Base-by-base conservation (phyloP, 1,140 invertebrate genomes). In the Lepidotrigona ventralis region DNA sequence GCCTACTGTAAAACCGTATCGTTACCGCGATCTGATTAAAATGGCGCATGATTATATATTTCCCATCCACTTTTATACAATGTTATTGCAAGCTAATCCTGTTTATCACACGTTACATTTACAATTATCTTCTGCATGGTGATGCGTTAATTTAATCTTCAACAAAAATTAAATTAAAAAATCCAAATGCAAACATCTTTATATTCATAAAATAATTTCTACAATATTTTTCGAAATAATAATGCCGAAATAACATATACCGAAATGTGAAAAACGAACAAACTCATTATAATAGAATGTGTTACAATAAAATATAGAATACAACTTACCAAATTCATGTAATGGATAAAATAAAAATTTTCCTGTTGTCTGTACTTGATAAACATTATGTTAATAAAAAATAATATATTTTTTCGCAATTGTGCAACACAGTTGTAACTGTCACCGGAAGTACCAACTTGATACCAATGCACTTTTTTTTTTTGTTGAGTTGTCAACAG, bases 1-100 rank as follows among this genome's bases (percentile, higher is more conserved):
- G 21, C 54, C 15, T 21, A 14, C 21, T 33, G 39, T 83, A 60
- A 70, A 78, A 78, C 26, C n/a, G n/a, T n/a, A n/a, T n/a, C n/a
- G 54, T 70, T 63, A 53, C 58, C 23, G 46, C 12, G 26, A 19
- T 26, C 29, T 78, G 81, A 78, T 83, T 83, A 83, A 83, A 83
- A 70, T 63, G 54, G 56, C 5, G 14, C n/a, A 56, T 56, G 60
- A 78, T 83, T 78, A 78, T 83, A 71, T 66, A 26, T 63, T 78
- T 29, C 46, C 23, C 33, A 73, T 74, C 54, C 66, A 69, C 33
- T 79, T 71, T 79, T 60, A 29, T 23, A 29, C 54, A 15, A 60
- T 54, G 54, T 82, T 78, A 78, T 70, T 60, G 56, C 46, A 21
- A 64, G 70, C 60, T 74, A 74, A 83, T 83, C 46, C 46, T 54